Base-by-base conservation (phyloP, 1,140 invertebrate genomes). In the Colletes latitarsis region DNA sequence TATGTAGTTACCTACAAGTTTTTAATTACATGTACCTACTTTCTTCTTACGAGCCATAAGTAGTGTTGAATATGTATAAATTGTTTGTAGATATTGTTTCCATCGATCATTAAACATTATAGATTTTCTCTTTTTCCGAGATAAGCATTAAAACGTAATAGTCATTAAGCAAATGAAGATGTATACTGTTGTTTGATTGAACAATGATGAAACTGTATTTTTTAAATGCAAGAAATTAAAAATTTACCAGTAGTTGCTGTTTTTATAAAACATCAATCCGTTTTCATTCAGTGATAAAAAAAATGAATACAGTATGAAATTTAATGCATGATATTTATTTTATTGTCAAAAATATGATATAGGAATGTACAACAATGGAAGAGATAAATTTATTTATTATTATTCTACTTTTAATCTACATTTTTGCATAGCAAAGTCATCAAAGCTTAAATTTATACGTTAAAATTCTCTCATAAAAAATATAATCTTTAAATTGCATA, bases 341-440 rank as follows among this genome's bases (percentile, higher is more conserved):
- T 62, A 68, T 80, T 60, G 17, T 67, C 21, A 9, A 52, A 46
- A 64, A 63, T 73, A 64, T 10, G 1, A 68, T 19, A 9, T 10
- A 41, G 71, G 30, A 80, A 80, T 75, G 53, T 80, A 60, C 21
- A 68, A 41, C n/a, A 39, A 3, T 76, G 41, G n/a, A 78, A 58
- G 21, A 63, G 6, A 41, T 63, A 39, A 46, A 30, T 77, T 55
- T 14, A 60, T 58, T 70, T 60, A 41, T 30, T 19, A 70, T 52
- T 57, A 41, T 30, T 30, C 6, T 76, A 55, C 49, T 62, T 41
- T 53, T 30, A 43, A 43, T 39, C 15, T 66, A 14, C 9, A 6
- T 21, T 39, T 74, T 63, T 30, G 8, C 19, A 17, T 1, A 62
- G 6, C 4, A 9, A 72, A 49, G 5, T 62, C 6, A 1, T n/a